These are phyloP conservation scores for Ecdyonurus torrentis DNA, from an alignment of 2,888 invertebrate genomes.

Conservation along the genomic window DNA sequence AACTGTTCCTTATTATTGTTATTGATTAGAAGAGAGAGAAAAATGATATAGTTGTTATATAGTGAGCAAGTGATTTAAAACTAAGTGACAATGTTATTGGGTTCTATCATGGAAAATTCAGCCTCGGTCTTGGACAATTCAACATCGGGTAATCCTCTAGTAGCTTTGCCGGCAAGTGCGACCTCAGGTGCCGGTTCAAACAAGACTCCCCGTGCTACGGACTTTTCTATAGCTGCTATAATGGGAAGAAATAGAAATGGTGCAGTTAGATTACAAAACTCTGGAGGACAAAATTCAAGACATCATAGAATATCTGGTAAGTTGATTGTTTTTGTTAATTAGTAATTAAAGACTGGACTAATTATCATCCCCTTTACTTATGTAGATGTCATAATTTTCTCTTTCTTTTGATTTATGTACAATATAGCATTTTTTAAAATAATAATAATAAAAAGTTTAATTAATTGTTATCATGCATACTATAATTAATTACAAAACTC, in stretches of 20 bases:
- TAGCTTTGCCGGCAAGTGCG: background rate
- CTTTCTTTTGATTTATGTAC: too few relatives aligned
- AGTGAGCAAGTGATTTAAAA: background rate
- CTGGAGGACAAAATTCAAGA: background rate
- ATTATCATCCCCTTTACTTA: too few relatives aligned
- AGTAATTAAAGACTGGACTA: too few relatives aligned
- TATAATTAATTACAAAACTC: too few relatives aligned
- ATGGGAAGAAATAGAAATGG: background rate
- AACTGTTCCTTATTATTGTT: background rate
- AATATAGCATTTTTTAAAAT: too few relatives aligned
- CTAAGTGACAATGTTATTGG: background rate
- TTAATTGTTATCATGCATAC: too few relatives aligned
- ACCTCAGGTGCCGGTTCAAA: background rate
- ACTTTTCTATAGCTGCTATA: background rate
- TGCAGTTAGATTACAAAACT: background rate
- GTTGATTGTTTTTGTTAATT: too few relatives aligned
- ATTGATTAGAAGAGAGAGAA: too few relatives aligned
- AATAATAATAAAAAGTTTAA: too few relatives aligned
- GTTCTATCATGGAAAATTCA: background rate
- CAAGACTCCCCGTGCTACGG: background rate
- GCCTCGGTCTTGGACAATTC: background rate
- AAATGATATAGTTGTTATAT: background rate
- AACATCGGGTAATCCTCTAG: background rate
- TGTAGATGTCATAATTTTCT: too few relatives aligned
- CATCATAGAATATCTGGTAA: background rate